Percentiles rank a stretch among this genome's conserved stretches.
phyloP scores from a whole-genome alignment of 2,113 vertebrate species.

The Pelmatolapia mariae region DNA sequence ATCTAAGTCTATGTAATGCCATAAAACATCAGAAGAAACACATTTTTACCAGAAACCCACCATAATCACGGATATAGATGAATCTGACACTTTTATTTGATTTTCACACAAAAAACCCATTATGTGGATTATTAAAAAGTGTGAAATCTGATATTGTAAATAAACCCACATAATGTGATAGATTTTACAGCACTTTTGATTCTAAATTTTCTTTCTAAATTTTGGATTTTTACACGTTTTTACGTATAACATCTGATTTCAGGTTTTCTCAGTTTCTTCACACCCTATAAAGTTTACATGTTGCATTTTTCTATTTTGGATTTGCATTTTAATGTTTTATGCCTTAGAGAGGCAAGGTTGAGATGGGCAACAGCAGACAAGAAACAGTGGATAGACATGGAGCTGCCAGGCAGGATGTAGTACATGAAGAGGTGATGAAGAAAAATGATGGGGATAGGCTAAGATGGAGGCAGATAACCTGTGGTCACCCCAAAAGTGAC shows the following conservation, averaged over 20 bases:
- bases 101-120: neutral
- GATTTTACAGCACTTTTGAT: neutral
- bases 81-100: neutral
- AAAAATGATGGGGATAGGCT: neutral
- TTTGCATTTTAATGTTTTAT: neutral
- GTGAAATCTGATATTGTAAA: neutral
- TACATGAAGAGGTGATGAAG: neutral
- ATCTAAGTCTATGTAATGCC: neutral
- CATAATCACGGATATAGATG: neutral
- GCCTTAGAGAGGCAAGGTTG: neutral
- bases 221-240: neutral
- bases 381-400: neutral
- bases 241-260: neutral
- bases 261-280: neutral
- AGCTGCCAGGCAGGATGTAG: neutral
- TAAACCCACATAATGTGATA: neutral
- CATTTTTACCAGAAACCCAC: neutral
- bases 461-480: neutral
- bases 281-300: neutral
- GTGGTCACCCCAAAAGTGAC: neutral
- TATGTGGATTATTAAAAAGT: neutral
- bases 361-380: neutral
- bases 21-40: neutral
- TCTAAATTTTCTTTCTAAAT: neutral
- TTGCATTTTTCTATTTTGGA: neutral